Conservation (phyloP, 2,888 invertebrate genomes). For the Silvanus unidentatus region DNA sequence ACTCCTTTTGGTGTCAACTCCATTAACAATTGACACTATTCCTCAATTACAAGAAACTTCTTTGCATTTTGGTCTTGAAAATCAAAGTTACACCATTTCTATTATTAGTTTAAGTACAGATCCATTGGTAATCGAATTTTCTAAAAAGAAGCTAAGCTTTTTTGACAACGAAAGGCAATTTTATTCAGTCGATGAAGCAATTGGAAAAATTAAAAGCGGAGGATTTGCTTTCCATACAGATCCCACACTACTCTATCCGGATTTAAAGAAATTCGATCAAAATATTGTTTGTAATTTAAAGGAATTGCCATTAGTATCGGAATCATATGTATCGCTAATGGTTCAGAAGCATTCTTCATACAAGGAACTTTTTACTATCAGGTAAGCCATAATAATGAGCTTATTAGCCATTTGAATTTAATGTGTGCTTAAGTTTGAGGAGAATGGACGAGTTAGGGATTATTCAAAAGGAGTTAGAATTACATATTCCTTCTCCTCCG, state of each 20-base stretch:
- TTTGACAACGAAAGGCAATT: slow-evolving; percentile 39
- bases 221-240: slow-evolving; percentile 53
- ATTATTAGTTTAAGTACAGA: slow-evolving; percentile 30
- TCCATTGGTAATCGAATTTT: slow-evolving; percentile 23
- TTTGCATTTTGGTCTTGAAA: slow-evolving; percentile 49
- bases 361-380: slow-evolving; percentile 30
- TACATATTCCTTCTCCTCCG: slow-evolving; percentile 21
- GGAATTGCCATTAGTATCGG: slow-evolving; percentile 24
- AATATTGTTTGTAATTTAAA: slow-evolving; percentile 46
- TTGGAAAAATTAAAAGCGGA: slow-evolving; percentile 45
- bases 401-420: too few species aligned
- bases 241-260: slow-evolving; percentile 39
- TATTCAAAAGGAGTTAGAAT: slow-evolving; percentile 11
- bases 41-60: slow-evolving; percentile 49
- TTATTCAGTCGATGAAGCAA: slow-evolving; percentile 33
- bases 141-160: slow-evolving; percentile 18
- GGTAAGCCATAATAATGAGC: slow-evolving; percentile 14
- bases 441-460: not conserved
- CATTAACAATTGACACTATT: slow-evolving; percentile 49
- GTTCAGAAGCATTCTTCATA: slow-evolving; percentile 35
- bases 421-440: not conserved
- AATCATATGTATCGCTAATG: slow-evolving; percentile 31
- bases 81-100: slow-evolving; percentile 48
- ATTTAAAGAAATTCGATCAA: slow-evolving; percentile 39
- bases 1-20: slow-evolving; percentile 50